Base-by-base conservation (phyloP, 1,140 invertebrate genomes). In the Brachionus koreanus region DNA sequence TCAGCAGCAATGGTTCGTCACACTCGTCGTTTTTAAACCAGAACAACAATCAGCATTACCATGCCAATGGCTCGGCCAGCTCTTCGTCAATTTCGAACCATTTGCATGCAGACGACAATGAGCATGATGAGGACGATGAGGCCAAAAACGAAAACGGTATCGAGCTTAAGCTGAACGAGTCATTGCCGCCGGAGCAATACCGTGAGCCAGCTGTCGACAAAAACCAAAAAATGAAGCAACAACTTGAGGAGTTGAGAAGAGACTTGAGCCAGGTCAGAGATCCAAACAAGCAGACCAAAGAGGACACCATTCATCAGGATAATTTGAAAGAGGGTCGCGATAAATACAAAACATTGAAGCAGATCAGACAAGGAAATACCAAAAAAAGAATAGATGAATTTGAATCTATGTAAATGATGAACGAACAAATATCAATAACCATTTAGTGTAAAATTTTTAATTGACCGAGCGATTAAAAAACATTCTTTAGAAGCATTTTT, bases 361-460 rank as follows among this genome's bases (percentile, higher is more conserved):
- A 99, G 90, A 99, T 99, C 87, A 94, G 98, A 87, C 96, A 97
- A 90, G 98, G 98, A 86, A 99, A 99, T 91, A 99, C 98, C 86
- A 99, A 99, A 90, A 93, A 97, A 87, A 92, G 98, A 86, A 97
- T 99, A 63, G 98, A 99, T 90, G 96, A 99, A 90, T 99, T 99
- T 90, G 98, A 99, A 90, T 98, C 98, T 89, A 97, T 99, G 96
- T 98, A 97, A 94, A 86, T 13, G 23, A 46, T 7, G 33, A 37
- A 5, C 16, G 35, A 37, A 69, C 13, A 74, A 46, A 46, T 12
- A 3, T 29, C 39, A 74, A 74, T 25, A 46, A 16, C 43, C 42
- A 69, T 37, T 37, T 39, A 69, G 65, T 69, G 65, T 69, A 69
- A 69, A 69, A 69, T 69, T 69, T 57, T 69, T 69, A 37, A 37